Percentiles rank a stretch among this genome's conserved stretches.
Evolutionary conservation across 2,888 invertebrate species (phyloP).

Genomic region (Globia sparganii): DNA sequence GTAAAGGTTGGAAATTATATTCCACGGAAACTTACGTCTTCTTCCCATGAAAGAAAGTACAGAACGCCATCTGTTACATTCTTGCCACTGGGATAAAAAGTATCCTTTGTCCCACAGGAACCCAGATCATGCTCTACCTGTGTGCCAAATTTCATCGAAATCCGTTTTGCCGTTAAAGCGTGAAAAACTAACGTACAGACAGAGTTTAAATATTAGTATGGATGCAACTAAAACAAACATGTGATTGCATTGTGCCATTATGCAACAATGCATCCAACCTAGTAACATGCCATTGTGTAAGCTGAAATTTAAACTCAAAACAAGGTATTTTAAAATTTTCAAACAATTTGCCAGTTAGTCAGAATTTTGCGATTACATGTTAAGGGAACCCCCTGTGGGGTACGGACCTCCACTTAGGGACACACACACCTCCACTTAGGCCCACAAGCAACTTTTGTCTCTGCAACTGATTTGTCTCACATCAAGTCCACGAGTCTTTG

Average conservation of each 20-base stretch:
- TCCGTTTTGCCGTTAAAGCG: neutral
- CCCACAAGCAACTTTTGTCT: too few relatives aligned
- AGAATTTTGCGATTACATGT: neutral
- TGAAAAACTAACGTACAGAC: neutral
- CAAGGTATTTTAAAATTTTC: neutral
- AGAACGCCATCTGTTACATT: neutral
- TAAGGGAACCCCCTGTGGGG: neutral
- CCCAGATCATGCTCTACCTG: too few relatives aligned
- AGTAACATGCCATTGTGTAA: neutral
- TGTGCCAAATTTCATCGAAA: neutral
- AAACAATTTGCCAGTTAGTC: neutral
- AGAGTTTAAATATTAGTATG: neutral
- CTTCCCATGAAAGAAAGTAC: neutral
- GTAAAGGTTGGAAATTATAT: neutral
- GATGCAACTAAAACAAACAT: neutral
- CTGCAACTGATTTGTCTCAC: too few relatives aligned
- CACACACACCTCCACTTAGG: neutral
- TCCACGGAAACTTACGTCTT: neutral
- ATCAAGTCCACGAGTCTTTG: too few relatives aligned
- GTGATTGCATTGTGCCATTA: neutral
- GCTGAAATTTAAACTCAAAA: neutral
- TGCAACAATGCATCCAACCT: neutral
- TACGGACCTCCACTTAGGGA: neutral
- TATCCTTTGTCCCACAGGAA: neutral
- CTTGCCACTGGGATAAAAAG: neutral